Conservation (phyloP, 2,888 invertebrate genomes). For the Meliscaeva auricollis region DNA sequence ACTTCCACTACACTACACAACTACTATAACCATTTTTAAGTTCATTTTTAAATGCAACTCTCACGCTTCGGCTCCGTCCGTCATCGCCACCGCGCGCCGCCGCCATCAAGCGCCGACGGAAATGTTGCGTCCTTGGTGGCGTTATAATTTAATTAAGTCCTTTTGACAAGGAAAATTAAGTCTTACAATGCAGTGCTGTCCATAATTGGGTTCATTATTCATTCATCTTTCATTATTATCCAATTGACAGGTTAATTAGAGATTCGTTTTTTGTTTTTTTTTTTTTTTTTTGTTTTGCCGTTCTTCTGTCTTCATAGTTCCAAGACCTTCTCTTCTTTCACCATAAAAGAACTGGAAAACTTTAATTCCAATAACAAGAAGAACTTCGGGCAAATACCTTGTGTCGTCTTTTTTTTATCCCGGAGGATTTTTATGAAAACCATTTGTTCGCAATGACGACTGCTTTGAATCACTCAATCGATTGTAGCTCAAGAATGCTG, state of each 20-base stretch:
- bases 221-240: slow-evolving; percentile 80
- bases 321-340: background rate
- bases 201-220: slow-evolving; percentile 80
- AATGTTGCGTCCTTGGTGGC: slow-evolving; percentile 55
- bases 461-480: slow-evolving; percentile 41
- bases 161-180: slow-evolving; percentile 75
- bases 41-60: slow-evolving; percentile 41
- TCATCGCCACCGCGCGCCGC: background rate
- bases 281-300: slow-evolving; percentile 6
- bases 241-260: slow-evolving; percentile 81
- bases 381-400: slow-evolving; percentile 20
- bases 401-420: background rate
- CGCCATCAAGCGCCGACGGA: slow-evolving; percentile 4
- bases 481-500: slow-evolving; percentile 30
- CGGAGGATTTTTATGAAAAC: slow-evolving; percentile 44
- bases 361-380: slow-evolving; percentile 50
- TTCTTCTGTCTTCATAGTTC: background rate
- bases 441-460: slow-evolving; percentile 43
- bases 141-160: slow-evolving; percentile 80
- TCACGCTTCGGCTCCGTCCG: background rate
- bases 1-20: background rate
- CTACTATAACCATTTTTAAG: slow-evolving; percentile 18
- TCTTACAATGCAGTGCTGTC: slow-evolving; percentile 60
- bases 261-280: slow-evolving; percentile 69
- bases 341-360: slow-evolving; percentile 6